Conservation (phyloP, 2,797 vertebrate genomes). For the Ceryle rudis region DNA sequence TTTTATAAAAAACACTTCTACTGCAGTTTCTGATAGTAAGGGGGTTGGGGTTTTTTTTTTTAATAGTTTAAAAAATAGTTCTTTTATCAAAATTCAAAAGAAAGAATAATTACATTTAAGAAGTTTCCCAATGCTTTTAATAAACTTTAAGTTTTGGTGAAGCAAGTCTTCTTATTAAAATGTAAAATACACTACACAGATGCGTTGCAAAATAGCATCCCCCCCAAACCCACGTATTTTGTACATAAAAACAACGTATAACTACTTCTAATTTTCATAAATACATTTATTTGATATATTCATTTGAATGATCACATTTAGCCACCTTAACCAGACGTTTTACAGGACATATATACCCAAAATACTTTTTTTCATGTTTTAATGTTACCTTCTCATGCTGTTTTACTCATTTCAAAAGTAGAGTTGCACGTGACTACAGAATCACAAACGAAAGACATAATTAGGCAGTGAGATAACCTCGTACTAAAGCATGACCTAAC, state of each 20-base stretch:
- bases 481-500: not conserved
- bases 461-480: not conserved
- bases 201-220: not conserved
- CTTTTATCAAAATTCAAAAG: slow-evolving; percentile 20
- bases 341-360: not conserved
- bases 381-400: not conserved
- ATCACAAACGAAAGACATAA: not conserved
- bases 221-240: not conserved
- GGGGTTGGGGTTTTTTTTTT: not conserved
- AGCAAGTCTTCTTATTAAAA: not conserved
- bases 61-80: not conserved
- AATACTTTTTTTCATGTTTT: not conserved
- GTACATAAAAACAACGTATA: not conserved
- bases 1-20: slow-evolving; percentile 20
- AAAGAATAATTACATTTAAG: not conserved
- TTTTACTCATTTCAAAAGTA: not conserved
- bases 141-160: not conserved
- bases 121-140: not conserved
- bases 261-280: not conserved
- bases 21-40: slow-evolving; percentile 44
- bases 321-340: not conserved
- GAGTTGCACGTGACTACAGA: not conserved
- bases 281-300: not conserved
- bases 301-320: not conserved
- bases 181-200: not conserved